Conservation (phyloP, 2,797 vertebrate genomes). For the Fistularia tabacaria region DNA sequence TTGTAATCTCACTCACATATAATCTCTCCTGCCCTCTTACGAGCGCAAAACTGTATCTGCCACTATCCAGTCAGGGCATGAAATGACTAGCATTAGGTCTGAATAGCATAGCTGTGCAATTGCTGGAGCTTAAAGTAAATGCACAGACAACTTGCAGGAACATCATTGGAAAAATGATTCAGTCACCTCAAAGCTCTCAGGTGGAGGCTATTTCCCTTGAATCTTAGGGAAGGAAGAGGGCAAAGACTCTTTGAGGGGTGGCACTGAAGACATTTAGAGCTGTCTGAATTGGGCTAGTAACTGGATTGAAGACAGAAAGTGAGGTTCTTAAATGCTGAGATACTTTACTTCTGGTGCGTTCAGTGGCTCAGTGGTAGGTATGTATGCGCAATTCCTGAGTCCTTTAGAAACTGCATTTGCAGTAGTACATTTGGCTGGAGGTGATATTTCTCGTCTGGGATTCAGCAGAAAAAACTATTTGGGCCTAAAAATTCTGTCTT, state of each 20-base stretch:
- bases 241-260: slow-evolving; percentile 21
- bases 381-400: slow-evolving; percentile 22
- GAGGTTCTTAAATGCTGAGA: slow-evolving; percentile 34
- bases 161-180: slow-evolving; percentile 31
- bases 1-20: slow-evolving; percentile 13
- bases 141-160: slow-evolving; percentile 26
- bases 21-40: slow-evolving; percentile 53
- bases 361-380: slow-evolving; percentile 24
- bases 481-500: slow-evolving; percentile 15
- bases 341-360: slow-evolving; percentile 25
- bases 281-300: slow-evolving; percentile 30
- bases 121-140: slow-evolving; percentile 43
- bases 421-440: slow-evolving; percentile 10
- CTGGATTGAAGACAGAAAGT: slow-evolving; percentile 38
- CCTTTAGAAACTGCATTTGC: slow-evolving; percentile 31
- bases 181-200: slow-evolving; percentile 37
- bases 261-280: slow-evolving; percentile 26
- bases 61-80: slow-evolving; percentile 68
- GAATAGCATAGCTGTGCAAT: slow-evolving; percentile 44
- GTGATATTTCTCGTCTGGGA: slow-evolving; percentile 4
- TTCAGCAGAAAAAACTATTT: slow-evolving; percentile 29
- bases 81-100: slow-evolving; percentile 70
- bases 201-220: slow-evolving; percentile 35
- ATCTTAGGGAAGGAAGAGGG: slow-evolving; percentile 30
- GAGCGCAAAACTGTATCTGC: slow-evolving; percentile 61